A percentile compares a stretch with the other conserved stretches of the same genome.
Evolutionary conservation across 2,888 invertebrate genomes (phyloP).

Genomic region (Archips crataeganus): DNA sequence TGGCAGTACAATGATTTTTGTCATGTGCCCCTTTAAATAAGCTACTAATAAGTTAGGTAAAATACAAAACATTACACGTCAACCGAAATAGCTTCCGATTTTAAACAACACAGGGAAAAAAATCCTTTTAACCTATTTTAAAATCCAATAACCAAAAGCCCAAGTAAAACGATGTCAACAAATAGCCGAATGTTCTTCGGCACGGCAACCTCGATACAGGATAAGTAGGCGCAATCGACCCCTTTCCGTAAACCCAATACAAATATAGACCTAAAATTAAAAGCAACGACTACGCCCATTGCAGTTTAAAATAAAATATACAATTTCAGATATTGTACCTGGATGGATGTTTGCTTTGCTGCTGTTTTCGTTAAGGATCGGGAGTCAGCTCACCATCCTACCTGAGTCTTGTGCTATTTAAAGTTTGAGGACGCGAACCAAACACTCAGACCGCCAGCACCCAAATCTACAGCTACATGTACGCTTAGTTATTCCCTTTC

Average conservation of each 20-base stretch:
- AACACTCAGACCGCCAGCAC: too few relatives aligned
- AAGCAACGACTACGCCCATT: not conserved
- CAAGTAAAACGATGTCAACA: not conserved
- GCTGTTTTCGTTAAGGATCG: too few relatives aligned
- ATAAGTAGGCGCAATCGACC: conserved; percentile 25
- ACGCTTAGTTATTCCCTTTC: too few relatives aligned
- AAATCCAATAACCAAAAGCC: conserved; percentile 26
- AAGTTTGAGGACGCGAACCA: too few relatives aligned
- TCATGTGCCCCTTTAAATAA: not conserved
- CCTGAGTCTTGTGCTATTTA: too few relatives aligned
- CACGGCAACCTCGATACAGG: conserved; percentile 23
- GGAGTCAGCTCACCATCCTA: too few relatives aligned
- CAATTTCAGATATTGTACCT: too few relatives aligned
- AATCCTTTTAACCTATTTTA: conserved; percentile 29
- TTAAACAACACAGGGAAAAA: conserved; percentile 6
- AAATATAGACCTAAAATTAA: conserved; percentile 44
- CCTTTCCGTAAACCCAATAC: conserved; percentile 44
- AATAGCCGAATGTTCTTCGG: conserved; percentile 8
- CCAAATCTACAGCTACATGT: too few relatives aligned
- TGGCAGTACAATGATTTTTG: too few relatives aligned
- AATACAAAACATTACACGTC: not conserved
- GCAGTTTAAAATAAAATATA: not conserved
- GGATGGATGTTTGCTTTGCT: too few relatives aligned
- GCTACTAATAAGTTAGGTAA: not conserved
- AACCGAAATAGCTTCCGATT: not conserved